Evolutionary conservation across 1,140 invertebrate species (phyloP).

Genomic region (Papilio polytes): DNA sequence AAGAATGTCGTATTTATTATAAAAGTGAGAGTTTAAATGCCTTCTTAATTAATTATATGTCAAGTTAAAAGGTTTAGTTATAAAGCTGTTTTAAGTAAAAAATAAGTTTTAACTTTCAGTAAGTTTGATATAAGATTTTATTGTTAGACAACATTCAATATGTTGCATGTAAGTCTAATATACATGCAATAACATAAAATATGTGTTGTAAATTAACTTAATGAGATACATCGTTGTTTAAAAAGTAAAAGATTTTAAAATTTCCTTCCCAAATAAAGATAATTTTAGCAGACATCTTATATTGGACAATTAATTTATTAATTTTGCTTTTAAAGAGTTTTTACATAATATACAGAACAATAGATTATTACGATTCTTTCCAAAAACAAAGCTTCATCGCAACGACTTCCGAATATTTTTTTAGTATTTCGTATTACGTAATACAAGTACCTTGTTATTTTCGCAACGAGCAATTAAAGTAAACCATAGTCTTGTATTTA

Average conservation of each 20-base stretch:
- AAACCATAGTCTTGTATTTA: neutral
- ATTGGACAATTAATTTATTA: too few relatives aligned
- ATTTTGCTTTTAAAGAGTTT: too few relatives aligned
- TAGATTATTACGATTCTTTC: too few relatives aligned
- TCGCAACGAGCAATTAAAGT: neutral
- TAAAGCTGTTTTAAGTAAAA: neutral
- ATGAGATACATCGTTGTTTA: too few relatives aligned
- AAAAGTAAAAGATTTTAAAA: too few relatives aligned
- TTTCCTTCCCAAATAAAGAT: too few relatives aligned
- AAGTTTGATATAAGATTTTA: neutral
- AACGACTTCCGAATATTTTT: too few relatives aligned
- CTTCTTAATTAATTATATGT: constrained; percentile 9
- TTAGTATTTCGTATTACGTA: too few relatives aligned
- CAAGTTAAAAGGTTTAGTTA: neutral
- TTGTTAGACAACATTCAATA: neutral
- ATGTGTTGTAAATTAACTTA: too few relatives aligned
- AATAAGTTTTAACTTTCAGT: neutral
- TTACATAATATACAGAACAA: too few relatives aligned
- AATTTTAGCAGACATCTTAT: too few relatives aligned
- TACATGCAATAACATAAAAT: neutral
- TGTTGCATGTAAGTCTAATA: neutral
- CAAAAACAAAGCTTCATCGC: too few relatives aligned
- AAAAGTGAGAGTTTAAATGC: neutral
- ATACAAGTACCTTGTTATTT: neutral
- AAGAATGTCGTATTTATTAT: constrained; percentile 32